These are phyloP conservation scores for Drosophila tripunctata DNA, from an alignment of 2,888 invertebrate genomes.

Conservation along the genomic window DNA sequence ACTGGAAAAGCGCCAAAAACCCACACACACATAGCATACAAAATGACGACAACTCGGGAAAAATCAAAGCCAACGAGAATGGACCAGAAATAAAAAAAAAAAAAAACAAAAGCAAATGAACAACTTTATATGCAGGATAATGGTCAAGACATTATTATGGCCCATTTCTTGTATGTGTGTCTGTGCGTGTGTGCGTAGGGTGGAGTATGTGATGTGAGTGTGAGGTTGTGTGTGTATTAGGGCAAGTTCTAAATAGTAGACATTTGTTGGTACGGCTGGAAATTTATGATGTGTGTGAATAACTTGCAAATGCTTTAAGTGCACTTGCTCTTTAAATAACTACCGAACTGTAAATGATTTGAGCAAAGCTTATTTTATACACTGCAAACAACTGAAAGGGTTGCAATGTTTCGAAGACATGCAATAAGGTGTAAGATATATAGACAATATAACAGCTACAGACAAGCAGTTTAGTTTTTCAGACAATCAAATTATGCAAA, in stretches of 20 bases:
- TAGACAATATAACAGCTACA: neutral
- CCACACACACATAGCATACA: constrained; percentile 50
- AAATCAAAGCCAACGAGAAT: constrained; percentile 41
- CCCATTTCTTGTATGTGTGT: constrained; percentile 28
- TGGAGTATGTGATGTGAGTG: neutral
- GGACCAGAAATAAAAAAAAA: neutral
- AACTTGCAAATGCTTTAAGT: constrained; percentile 18
- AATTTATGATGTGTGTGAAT: constrained; percentile 31
- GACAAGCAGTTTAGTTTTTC: no score
- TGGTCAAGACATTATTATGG: constrained; percentile 70
- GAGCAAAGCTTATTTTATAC: neutral
- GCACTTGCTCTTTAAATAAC: constrained; percentile 1
- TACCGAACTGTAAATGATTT: neutral
- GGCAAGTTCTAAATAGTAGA: constrained; percentile 28
- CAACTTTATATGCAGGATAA: constrained; percentile 78
- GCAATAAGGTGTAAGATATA: neutral
- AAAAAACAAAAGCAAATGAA: constrained; percentile 58
- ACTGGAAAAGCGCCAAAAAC: constrained; percentile 37
- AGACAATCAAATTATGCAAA: no score
- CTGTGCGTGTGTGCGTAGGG: constrained; percentile 5
- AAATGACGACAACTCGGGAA: constrained; percentile 24
- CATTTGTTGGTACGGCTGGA: constrained; percentile 14
- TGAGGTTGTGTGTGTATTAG: constrained; percentile 8
- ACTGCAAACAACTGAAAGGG: neutral
- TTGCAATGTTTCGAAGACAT: no score